Conservation (phyloP, 2,888 invertebrate genomes). For the Periphyllus acericola region DNA sequence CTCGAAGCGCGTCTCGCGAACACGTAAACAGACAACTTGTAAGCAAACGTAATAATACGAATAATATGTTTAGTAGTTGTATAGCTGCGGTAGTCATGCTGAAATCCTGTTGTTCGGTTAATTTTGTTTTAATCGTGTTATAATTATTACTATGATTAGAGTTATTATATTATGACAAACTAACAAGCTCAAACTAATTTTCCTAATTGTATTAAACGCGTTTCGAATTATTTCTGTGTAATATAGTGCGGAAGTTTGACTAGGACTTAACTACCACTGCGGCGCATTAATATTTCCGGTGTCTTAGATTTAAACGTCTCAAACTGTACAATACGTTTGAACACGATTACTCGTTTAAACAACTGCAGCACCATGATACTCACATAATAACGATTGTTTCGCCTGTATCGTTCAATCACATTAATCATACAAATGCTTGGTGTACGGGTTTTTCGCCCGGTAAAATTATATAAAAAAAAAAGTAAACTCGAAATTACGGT, state of each 20-base stretch:
- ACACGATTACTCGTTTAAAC: background rate
- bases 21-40: too few relatives aligned
- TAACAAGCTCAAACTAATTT: conserved; percentile 31
- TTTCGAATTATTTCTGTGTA: conserved; percentile 27
- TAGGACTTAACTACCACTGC: background rate
- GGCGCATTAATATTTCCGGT: conserved; percentile 21
- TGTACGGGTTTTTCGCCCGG: too few relatives aligned
- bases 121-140: background rate
- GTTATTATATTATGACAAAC: background rate
- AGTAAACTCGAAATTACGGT: too few relatives aligned
- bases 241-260: conserved; percentile 52
- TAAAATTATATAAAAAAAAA: too few relatives aligned
- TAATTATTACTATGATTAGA: background rate
- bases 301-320: conserved; percentile 11
- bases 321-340: conserved; percentile 4
- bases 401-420: too few relatives aligned
- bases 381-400: too few relatives aligned
- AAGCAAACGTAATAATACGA: background rate
- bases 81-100: background rate
- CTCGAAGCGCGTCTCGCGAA: too few relatives aligned
- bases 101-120: background rate
- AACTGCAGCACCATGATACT: background rate
- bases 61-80: background rate
- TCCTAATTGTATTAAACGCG: conserved; percentile 16
- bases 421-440: too few relatives aligned